Evolutionary conservation across 2,797 vertebrate genomes (phyloP).

Genomic region (Ibycter americanus): DNA sequence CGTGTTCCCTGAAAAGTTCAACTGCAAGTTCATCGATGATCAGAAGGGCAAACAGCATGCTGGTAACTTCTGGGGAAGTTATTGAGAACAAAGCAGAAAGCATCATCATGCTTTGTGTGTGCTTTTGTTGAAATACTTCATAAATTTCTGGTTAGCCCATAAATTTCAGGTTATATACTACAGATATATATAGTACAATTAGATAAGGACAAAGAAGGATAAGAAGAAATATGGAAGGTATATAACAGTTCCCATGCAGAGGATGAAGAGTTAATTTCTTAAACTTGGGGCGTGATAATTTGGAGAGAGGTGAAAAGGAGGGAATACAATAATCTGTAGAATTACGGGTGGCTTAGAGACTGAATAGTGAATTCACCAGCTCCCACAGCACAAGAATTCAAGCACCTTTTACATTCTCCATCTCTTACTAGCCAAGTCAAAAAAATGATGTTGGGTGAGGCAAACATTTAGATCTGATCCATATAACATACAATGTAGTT

Average conservation of each 20-base stretch:
- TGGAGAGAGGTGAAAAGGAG: background rate
- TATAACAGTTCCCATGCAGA: background rate
- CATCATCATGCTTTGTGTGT: background rate
- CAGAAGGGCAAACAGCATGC: background rate
- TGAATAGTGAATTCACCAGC: background rate
- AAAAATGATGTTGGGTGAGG: background rate
- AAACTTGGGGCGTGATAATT: background rate
- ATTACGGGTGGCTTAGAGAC: background rate
- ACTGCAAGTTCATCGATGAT: background rate
- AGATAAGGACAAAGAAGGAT: background rate
- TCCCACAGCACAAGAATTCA: background rate
- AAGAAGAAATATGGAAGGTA: background rate
- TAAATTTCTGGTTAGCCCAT: background rate
- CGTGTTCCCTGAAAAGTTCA: background rate
- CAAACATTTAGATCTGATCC: background rate
- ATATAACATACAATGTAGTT: background rate
- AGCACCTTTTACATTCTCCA: background rate
- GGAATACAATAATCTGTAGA: background rate
- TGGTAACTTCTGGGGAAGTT: background rate
- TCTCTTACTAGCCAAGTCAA: background rate
- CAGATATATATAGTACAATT: background rate
- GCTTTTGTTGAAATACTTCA: background rate
- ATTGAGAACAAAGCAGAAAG: background rate
- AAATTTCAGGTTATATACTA: background rate
- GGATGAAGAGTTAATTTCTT: background rate